Conservation (phyloP, 2,797 vertebrate genomes). For the Gallinago nigripennis region DNA sequence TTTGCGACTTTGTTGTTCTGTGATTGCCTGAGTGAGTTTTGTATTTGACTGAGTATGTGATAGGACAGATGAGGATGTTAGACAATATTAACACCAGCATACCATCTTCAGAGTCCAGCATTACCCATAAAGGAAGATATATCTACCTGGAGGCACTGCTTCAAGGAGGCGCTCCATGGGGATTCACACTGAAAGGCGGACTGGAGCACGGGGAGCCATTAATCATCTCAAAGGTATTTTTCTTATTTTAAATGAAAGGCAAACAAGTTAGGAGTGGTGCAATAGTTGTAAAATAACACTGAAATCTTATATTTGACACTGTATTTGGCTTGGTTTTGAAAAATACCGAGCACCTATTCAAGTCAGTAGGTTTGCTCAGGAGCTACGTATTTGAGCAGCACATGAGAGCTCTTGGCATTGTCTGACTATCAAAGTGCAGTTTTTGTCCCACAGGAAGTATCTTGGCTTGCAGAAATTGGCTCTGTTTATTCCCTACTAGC, state of each 20-base stretch:
- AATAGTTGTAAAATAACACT: not conserved
- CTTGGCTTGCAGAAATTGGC: not conserved
- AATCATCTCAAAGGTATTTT: conserved; percentile 94
- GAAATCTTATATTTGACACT: not conserved
- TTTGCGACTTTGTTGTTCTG: not conserved
- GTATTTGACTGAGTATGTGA: conserved; percentile 1
- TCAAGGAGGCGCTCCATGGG: conserved; percentile 93
- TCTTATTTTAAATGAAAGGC: not conserved
- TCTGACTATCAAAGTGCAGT: not conserved
- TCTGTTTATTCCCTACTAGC: not conserved
- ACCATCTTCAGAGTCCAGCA: not conserved
- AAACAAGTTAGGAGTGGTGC: not conserved
- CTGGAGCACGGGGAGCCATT: conserved; percentile 88
- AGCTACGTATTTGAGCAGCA: not conserved
- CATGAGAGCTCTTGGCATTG: not conserved
- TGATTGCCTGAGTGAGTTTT: not conserved
- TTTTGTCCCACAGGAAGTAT: not conserved
- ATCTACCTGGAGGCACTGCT: conserved; percentile 86
- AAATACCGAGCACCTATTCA: not conserved
- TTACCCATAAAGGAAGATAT: conserved; percentile 72
- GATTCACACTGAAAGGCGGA: conserved; percentile 93
- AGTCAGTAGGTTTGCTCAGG: not conserved
- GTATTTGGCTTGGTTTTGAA: not conserved
- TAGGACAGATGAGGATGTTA: conserved; percentile 56
- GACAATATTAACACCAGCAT: conserved; percentile 53